phyloP scores from a whole-genome alignment of 1,140 invertebrate genomes.

The Brachionus rubens region DNA sequence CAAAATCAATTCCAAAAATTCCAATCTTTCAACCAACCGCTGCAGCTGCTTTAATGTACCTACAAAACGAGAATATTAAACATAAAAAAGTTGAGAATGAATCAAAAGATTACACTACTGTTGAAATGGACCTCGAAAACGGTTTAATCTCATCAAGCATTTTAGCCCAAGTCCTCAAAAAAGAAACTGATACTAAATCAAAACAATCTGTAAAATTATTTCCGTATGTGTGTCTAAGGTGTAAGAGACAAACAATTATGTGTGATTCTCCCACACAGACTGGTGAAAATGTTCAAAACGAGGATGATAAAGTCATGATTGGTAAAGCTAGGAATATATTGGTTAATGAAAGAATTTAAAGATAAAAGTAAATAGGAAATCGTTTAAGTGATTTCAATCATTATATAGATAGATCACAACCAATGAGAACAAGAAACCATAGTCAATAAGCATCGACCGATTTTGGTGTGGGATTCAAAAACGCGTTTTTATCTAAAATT shows the following conservation, averaged over 20 bases:
- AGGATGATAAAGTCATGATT: not conserved
- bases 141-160: not conserved
- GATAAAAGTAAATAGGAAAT: slow-evolving; percentile 11
- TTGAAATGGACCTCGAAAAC: not conserved
- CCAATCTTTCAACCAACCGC: slow-evolving; percentile 25
- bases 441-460: slow-evolving; percentile 4
- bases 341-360: not conserved
- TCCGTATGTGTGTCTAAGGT: slow-evolving; percentile 20
- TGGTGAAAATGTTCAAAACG: not conserved
- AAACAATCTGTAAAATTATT: slow-evolving; percentile 1
- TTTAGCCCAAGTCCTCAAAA: slow-evolving; percentile 2
- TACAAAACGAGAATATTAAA: not conserved
- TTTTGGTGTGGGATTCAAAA: slow-evolving; percentile 13
- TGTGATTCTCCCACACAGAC: not conserved
- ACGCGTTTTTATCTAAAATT: not conserved
- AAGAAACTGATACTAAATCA: not conserved
- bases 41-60: slow-evolving; percentile 21
- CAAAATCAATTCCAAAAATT: slow-evolving; percentile 3
- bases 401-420: not conserved
- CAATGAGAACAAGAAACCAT: not conserved
- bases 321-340: slow-evolving; percentile 24
- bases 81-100: not conserved
- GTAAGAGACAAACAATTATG: not conserved
- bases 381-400: not conserved
- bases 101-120: not conserved